These are phyloP conservation scores for Temnothorax nylanderi DNA, from an alignment of 1,140 invertebrate species.

Conservation along the genomic window DNA sequence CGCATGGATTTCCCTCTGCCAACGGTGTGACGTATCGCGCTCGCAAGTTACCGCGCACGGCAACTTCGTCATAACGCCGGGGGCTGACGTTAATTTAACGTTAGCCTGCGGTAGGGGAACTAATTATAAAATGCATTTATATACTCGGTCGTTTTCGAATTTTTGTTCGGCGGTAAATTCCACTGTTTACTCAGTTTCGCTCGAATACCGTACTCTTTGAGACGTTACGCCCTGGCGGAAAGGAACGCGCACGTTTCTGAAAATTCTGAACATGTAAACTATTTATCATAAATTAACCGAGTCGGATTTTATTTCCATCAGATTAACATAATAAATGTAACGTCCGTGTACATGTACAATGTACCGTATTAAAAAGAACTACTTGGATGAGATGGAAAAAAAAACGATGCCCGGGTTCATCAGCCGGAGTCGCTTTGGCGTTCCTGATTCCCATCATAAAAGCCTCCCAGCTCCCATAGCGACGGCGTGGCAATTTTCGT, in stretches of 20 bases:
- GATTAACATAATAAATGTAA: background rate
- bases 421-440: background rate
- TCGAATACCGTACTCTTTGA: too few species aligned
- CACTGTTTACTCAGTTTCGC: background rate
- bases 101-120: conserved; percentile 9
- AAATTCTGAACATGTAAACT: background rate
- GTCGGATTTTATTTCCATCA: conserved; percentile 10
- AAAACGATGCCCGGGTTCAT: background rate
- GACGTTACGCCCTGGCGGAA: too few species aligned
- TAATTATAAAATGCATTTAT: conserved; percentile 57
- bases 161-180: background rate
- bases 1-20: conserved; percentile 70
- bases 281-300: background rate
- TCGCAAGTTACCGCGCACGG: conserved; percentile 39
- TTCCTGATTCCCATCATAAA: conserved; percentile 27
- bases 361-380: background rate
- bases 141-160: background rate
- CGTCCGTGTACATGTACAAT: background rate
- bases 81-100: conserved; percentile 63
- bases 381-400: background rate
- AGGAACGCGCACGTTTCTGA: background rate
- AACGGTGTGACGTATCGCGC: conserved; percentile 80
- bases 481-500: conserved; percentile 25
- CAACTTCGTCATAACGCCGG: conserved; percentile 55
- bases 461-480: background rate